Conservation (phyloP, 1,140 invertebrate species). For the Heliconius melpomene region DNA sequence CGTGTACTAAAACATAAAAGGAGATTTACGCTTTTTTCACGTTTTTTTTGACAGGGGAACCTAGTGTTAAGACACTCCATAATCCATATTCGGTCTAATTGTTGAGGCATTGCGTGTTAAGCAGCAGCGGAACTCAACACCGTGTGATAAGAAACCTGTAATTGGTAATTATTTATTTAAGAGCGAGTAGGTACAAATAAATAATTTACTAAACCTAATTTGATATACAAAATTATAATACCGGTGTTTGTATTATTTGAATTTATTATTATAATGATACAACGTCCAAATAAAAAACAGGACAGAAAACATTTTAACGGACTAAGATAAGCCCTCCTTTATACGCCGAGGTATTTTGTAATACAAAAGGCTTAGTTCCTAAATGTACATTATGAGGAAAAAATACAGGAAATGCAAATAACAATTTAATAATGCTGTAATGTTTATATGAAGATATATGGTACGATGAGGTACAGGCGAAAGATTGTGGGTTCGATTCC, state of each 20-base stretch:
- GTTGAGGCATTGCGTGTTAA: too few relatives aligned
- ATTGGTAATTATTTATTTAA: too few relatives aligned
- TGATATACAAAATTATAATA: neutral
- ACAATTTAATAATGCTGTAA: neutral
- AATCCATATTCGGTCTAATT: too few relatives aligned
- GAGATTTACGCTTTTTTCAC: too few relatives aligned
- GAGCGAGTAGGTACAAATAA: neutral
- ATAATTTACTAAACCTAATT: neutral
- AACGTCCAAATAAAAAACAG: slow-evolving; percentile 8
- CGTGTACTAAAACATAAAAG: too few relatives aligned
- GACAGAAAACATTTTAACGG: slow-evolving; percentile 13
- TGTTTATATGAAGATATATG: neutral
- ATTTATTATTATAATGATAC: slow-evolving; percentile 8
- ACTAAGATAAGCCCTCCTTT: slow-evolving; percentile 14
- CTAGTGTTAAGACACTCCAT: too few relatives aligned
- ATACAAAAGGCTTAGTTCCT: slow-evolving; percentile 6
- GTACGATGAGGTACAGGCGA: too few relatives aligned
- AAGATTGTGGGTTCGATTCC: too few relatives aligned
- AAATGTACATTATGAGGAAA: slow-evolving; percentile 14
- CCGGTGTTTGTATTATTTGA: neutral
- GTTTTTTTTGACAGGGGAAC: too few relatives aligned
- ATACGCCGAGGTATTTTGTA: slow-evolving; percentile 1
- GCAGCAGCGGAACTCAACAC: too few relatives aligned
- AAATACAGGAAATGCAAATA: slow-evolving; percentile 9
- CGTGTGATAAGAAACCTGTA: too few relatives aligned